A percentile compares a stretch with the other conserved stretches of the same genome.
Evolutionary conservation across 2,888 invertebrate species (phyloP).

Genomic region (Siphlonurus alternatus): DNA sequence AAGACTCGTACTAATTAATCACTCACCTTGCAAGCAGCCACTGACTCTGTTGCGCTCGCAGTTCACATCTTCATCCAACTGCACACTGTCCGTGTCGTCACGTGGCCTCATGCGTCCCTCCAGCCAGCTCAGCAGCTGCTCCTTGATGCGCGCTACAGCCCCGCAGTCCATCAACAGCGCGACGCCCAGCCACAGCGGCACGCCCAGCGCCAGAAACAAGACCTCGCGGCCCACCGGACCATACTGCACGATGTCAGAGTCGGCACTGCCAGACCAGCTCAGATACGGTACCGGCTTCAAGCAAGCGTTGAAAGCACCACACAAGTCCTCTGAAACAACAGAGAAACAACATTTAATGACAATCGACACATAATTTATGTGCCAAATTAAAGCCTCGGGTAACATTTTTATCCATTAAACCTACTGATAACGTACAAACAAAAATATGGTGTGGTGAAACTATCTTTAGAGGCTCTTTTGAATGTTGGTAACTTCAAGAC

Average conservation of each 20-base stretch:
- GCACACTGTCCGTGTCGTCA: slow-evolving; percentile 15
- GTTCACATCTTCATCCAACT: slow-evolving; percentile 24
- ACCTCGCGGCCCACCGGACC: slow-evolving; percentile 14
- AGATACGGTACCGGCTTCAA: slow-evolving; percentile 4
- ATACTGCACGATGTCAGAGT: slow-evolving; percentile 7
- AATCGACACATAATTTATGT: background rate
- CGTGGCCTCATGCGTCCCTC: slow-evolving; percentile 4
- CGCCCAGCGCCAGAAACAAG: slow-evolving; percentile 14
- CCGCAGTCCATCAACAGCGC: slow-evolving; percentile 16
- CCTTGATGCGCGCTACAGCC: slow-evolving; percentile 14
- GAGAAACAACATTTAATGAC: background rate
- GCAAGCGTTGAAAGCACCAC: background rate
- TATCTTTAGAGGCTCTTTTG: too few species aligned
- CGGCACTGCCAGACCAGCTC: background rate
- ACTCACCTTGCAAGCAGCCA: slow-evolving; percentile 12
- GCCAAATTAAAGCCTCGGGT: background rate
- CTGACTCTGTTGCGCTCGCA: slow-evolving; percentile 23
- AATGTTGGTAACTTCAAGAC: too few species aligned
- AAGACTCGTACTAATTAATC: too few species aligned
- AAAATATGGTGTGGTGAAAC: too few species aligned
- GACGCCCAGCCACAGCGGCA: slow-evolving; percentile 13
- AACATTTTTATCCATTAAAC: slow-evolving; percentile 11
- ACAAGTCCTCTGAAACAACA: slow-evolving; percentile 5
- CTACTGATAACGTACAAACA: too few species aligned
- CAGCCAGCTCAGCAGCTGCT: slow-evolving; percentile 10